Evolutionary conservation across 2,113 vertebrate species (phyloP), one percentile per base, ranked within the genome.

Genomic region (Phaetusa simplex): DNA sequence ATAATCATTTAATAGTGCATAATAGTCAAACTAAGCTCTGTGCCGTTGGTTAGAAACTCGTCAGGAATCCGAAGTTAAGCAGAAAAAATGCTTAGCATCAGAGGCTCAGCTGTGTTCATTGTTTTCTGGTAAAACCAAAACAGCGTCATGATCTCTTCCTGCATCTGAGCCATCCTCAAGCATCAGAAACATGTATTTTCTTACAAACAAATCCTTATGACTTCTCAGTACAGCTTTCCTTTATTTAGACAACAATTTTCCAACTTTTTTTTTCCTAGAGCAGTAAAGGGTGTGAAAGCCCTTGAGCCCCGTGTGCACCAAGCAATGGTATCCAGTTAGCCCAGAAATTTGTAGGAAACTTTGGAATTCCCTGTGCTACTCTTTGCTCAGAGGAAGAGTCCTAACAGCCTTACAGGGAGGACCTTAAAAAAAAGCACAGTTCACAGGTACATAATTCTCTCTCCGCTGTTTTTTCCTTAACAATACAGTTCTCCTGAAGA

Each of bases 111-210:
- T 95, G 53, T 56, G 53, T 62, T 64, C 83, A 90, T 74, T 95
- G 95, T 93, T 86, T 91, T 89, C 94, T 89, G 83, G 90, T 88
- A 88, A 95, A 95, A 91, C 72, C 77, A 89, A 95, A 95, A 86
- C 30, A 96, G n/a, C 1, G 2, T 74, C 61, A 91, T 0, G 14
- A 86, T 92, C 36, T 74, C 47, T 55, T 91, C 72, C 67, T 93
- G 79, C 77, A n/a, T 90, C 38, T 78, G 72, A 38, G 73, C 56
- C 49, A 84, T 72, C 83, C 52, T 93, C 77, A 88, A 72, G 56
- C 40, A 89, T 71, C 65, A 95, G n/a, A 95, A 84, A 88, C 40
- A 88, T 12, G 24, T 42, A 53, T 86, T 93, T 91, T 91, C 42
- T 74, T 80, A 81, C 62, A 93, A 94, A 82, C 16, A 78, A 36